Evolutionary conservation across 2,888 invertebrate genomes (phyloP).

Genomic region (Synanthedon andrenaeformis): DNA sequence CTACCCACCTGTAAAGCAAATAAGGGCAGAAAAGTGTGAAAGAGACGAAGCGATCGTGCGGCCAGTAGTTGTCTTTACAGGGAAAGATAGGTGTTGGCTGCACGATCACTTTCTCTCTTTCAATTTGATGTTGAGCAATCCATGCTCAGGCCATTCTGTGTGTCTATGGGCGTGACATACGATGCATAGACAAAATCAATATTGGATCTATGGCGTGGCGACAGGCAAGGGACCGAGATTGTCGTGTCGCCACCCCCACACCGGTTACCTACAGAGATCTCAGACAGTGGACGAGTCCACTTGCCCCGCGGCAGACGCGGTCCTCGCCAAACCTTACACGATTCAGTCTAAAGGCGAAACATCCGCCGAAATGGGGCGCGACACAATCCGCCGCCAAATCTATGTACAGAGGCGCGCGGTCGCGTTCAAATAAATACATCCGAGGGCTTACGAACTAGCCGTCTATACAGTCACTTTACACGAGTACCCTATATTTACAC

Average conservation of each 20-base stretch:
- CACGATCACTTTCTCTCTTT: no score
- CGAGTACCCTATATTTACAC: conserved; percentile 64
- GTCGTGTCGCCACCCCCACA: conserved; percentile 26
- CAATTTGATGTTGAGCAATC: no score
- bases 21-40: no score
- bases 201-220: conserved; percentile 13
- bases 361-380: conserved; percentile 46
- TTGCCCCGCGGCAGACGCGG: conserved; percentile 42
- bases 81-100: no score
- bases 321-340: conserved; percentile 18
- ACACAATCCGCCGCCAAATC: conserved; percentile 4
- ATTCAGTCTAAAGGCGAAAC: conserved; percentile 20
- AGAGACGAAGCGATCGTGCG: no score
- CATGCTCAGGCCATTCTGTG: no score
- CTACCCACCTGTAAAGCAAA: no score
- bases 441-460: conserved; percentile 60
- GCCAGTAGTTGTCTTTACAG: no score
- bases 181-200: not conserved
- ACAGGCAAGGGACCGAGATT: conserved; percentile 37
- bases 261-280: conserved; percentile 63
- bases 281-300: conserved; percentile 54
- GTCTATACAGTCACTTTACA: conserved; percentile 70
- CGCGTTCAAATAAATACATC: conserved; percentile 65
- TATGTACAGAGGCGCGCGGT: conserved; percentile 61
- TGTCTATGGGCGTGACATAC: no score